phyloP scores from a whole-genome alignment of 2,113 vertebrate species.

The Oceanodroma tethys region DNA sequence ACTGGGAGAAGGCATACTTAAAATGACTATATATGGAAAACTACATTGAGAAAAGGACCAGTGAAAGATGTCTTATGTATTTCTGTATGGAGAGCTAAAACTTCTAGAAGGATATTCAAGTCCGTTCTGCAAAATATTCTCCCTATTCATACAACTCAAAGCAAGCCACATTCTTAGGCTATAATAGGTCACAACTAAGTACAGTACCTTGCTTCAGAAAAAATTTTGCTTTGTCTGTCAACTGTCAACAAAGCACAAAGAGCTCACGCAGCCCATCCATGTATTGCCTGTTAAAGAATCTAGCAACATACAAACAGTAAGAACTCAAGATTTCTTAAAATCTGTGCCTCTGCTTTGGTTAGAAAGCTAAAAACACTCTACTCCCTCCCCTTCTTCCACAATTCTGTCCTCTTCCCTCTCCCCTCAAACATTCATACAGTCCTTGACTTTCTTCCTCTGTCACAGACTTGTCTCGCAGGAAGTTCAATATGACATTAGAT shows the following conservation, averaged over 20 bases:
- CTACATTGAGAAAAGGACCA: conserved; percentile 20
- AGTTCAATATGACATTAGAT: conserved; percentile 20
- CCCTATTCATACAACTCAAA: conserved; percentile 69
- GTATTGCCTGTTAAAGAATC: conserved; percentile 52
- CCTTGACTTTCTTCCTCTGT: not conserved
- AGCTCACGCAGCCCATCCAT: conserved; percentile 51
- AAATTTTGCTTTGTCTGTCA: conserved; percentile 72
- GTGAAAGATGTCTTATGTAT: conserved; percentile 24
- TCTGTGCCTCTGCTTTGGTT: conserved; percentile 2
- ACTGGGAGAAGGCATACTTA: conserved; percentile 44
- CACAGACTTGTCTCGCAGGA: not conserved
- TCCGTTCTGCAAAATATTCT: conserved; percentile 68
- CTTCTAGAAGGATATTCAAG: conserved; percentile 63
- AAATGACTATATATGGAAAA: conserved; percentile 63
- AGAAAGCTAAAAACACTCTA: conserved; percentile 42
- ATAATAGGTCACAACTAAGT: conserved; percentile 75
- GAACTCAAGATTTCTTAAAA: conserved; percentile 44
- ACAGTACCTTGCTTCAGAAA: conserved; percentile 71
- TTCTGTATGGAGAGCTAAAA: conserved; percentile 55
- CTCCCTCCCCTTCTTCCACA: not conserved
- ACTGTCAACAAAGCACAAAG: conserved; percentile 72
- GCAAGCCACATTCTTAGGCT: conserved; percentile 63
- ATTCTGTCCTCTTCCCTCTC: not conserved
- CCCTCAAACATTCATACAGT: not conserved
- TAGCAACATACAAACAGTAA: conserved; percentile 49